Conservation (phyloP, 92 coral and sea anemone species). For the Nematostella vectensis region DNA sequence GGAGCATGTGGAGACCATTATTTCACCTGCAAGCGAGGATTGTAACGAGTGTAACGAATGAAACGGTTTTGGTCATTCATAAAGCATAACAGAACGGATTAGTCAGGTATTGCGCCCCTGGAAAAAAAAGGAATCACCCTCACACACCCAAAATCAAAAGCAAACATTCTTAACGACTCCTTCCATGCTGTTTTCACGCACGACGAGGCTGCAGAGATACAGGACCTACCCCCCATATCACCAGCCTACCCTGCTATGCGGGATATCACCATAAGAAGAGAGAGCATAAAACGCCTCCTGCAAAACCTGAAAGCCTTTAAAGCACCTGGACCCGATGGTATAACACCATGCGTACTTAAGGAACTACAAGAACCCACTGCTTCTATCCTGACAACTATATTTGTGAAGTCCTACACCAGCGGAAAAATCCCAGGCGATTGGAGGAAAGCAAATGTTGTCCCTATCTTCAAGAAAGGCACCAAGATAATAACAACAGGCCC, state of each 20-base stretch:
- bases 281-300: slow-evolving; percentile 8
- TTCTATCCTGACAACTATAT: too few relatives aligned
- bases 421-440: slow-evolving; percentile 25
- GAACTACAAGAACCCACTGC: slow-evolving; percentile 10
- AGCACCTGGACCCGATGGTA: slow-evolving; percentile 15
- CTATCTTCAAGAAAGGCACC: slow-evolving; percentile 18
- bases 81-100: slow-evolving; percentile 23
- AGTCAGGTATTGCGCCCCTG: slow-evolving; percentile 8
- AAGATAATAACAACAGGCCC: slow-evolving; percentile 10
- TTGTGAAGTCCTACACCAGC: slow-evolving; percentile 8
- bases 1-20: slow-evolving; percentile 26
- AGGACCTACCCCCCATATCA: slow-evolving; percentile 3
- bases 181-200: slow-evolving; percentile 31
- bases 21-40: slow-evolving; percentile 30
- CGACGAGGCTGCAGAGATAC: slow-evolving; percentile 7
- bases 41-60: too few relatives aligned
- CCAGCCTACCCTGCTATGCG: slow-evolving; percentile 17
- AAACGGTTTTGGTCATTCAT: slow-evolving; percentile 37
- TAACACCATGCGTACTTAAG: slow-evolving; percentile 18
- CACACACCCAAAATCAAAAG: slow-evolving; percentile 6
- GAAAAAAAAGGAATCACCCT: slow-evolving; percentile 14
- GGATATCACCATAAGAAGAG: slow-evolving; percentile 16
- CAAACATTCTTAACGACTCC: slow-evolving; percentile 22
- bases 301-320: slow-evolving; percentile 6
- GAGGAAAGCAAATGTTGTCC: slow-evolving; percentile 14